Percentiles rank a stretch among this genome's conserved stretches.
Conservation (phyloP, 1,140 invertebrate species). For the Diorhabda sublineata region DNA sequence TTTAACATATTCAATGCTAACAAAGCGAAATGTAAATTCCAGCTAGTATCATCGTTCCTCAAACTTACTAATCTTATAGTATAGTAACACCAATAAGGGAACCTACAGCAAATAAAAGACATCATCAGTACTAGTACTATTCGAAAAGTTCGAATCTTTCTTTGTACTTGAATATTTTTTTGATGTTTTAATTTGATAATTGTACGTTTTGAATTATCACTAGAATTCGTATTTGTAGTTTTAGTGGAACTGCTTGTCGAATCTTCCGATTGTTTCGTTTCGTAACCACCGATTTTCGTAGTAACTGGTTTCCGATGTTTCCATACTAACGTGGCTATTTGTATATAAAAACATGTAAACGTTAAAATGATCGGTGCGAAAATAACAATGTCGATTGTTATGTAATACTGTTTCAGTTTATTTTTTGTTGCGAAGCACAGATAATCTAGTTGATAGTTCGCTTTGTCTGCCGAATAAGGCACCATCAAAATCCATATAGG, state of each 20-base stretch:
- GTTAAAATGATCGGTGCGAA: constrained; percentile 52
- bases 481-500: constrained; percentile 22
- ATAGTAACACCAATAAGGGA: constrained; percentile 54
- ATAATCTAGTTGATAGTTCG: constrained; percentile 19
- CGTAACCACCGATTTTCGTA: background rate
- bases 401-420: constrained; percentile 44
- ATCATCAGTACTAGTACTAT: constrained; percentile 53
- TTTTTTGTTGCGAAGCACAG: constrained; percentile 42
- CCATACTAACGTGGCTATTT: constrained; percentile 53
- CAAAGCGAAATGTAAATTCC: constrained; percentile 50
- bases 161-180: constrained; percentile 40
- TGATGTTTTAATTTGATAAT: constrained; percentile 17
- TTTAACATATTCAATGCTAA: constrained; percentile 50
- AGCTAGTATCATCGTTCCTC: constrained; percentile 34
- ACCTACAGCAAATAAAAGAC: constrained; percentile 50
- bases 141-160: constrained; percentile 53
- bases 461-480: constrained; percentile 18
- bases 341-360: constrained; percentile 53
- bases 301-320: constrained; percentile 40
- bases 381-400: constrained; percentile 48
- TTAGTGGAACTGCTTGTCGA: constrained; percentile 9
- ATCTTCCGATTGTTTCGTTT: constrained; percentile 14
- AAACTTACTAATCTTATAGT: constrained; percentile 46
- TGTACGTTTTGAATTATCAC: constrained; percentile 20
- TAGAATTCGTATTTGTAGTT: constrained; percentile 4